Percentiles rank a stretch among this genome's conserved stretches.
Evolutionary conservation across 2,888 invertebrate genomes (phyloP).

Genomic region (Aromia moschata): DNA sequence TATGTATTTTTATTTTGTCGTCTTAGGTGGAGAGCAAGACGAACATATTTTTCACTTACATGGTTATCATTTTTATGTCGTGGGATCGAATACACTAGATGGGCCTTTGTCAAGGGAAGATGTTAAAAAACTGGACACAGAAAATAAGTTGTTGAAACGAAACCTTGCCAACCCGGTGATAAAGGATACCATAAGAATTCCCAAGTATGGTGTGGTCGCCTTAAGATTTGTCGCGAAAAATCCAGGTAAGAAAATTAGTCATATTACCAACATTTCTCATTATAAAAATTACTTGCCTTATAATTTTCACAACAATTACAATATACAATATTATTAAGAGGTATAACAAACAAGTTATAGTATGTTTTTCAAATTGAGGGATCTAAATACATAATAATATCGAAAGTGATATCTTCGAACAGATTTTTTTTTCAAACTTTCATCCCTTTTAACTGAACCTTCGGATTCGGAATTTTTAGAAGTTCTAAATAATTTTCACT

Average conservation of each 20-base stretch:
- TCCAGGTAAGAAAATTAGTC: slow-evolving; percentile 66
- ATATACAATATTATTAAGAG: no score
- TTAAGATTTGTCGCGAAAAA: slow-evolving; percentile 79
- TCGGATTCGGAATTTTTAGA: no score
- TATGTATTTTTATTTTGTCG: background rate
- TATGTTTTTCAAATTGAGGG: no score
- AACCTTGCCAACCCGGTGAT: slow-evolving; percentile 70
- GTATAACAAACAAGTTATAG: no score
- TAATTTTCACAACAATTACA: no score
- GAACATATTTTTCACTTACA: slow-evolving; percentile 80
- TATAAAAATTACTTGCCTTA: no score
- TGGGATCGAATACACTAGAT: slow-evolving; percentile 69
- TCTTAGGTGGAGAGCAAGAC: slow-evolving; percentile 70
- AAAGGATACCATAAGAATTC: slow-evolving; percentile 80
- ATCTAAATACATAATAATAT: no score
- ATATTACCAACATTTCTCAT: background rate
- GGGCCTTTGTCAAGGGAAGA: slow-evolving; percentile 65
- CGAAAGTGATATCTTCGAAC: no score
- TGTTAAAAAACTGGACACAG: slow-evolving; percentile 67
- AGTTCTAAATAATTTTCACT: no score
- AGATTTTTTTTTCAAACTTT: no score
- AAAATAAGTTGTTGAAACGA: slow-evolving; percentile 66
- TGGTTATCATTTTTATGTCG: slow-evolving; percentile 77
- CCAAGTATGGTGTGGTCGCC: slow-evolving; percentile 74
- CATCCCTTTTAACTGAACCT: no score